phyloP scores from a whole-genome alignment of 2,113 vertebrate species.

The Perccottus glenii region DNA sequence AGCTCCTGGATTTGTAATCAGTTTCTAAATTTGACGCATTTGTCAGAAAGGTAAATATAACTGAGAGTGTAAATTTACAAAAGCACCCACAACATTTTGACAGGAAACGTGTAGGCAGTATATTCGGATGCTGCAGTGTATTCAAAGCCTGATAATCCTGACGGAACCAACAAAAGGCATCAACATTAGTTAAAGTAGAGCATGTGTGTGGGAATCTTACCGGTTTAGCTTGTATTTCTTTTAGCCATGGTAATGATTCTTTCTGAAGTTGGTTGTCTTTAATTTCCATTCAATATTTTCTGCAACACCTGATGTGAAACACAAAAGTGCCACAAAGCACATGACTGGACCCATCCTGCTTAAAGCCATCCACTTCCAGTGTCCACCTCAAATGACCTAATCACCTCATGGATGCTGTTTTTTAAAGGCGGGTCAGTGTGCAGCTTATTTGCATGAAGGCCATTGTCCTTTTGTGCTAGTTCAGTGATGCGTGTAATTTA shows the following conservation, averaged over 20 bases:
- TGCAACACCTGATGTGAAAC: conserved; percentile 15
- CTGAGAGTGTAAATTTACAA: conserved; percentile 1
- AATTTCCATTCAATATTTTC: neutral
- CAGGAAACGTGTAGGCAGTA: neutral
- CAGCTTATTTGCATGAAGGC: conserved; percentile 20
- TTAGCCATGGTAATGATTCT: conserved; percentile 11
- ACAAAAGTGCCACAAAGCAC: conserved; percentile 42
- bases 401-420: conserved; percentile 10
- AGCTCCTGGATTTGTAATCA: too few relatives aligned
- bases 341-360: conserved; percentile 34
- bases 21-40: neutral
- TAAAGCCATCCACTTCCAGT: neutral
- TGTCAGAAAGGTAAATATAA: neutral
- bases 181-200: neutral
- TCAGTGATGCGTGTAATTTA: conserved; percentile 55
- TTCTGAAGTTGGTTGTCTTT: conserved; percentile 25
- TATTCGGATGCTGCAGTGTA: neutral
- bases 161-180: neutral
- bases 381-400: neutral
- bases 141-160: neutral
- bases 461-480: conserved; percentile 16
- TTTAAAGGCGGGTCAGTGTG: conserved; percentile 43
- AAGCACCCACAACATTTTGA: neutral
- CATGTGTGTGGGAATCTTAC: conserved; percentile 27
- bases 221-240: conserved; percentile 20